Evolutionary conservation across 2,113 vertebrate species (phyloP).

Genomic region (Dasyprocta punctata): DNA sequence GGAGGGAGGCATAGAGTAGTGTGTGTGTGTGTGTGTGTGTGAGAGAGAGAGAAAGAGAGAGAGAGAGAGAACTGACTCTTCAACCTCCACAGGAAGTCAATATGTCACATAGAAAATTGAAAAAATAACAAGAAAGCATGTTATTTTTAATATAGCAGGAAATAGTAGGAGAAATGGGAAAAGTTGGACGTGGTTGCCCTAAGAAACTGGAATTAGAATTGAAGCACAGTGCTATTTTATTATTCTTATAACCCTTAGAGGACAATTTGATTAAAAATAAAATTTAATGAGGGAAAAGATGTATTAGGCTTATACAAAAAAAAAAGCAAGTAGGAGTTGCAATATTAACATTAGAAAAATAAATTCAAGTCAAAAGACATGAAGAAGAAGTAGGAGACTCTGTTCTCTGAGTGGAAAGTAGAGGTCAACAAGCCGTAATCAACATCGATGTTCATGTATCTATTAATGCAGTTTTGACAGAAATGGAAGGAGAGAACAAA

Average conservation of each 20-base stretch:
- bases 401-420: not conserved
- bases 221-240: not conserved
- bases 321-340: not conserved
- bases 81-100: not conserved
- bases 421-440: not conserved
- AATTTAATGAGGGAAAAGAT: conserved; percentile 33
- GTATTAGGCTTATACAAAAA: not conserved
- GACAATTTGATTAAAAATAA: conserved; percentile 37
- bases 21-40: not conserved
- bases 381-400: not conserved
- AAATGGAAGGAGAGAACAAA: not conserved
- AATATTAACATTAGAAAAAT: conserved; percentile 39
- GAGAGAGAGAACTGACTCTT: not conserved
- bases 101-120: not conserved
- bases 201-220: not conserved
- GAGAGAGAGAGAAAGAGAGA: not conserved
- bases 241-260: not conserved
- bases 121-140: conserved; percentile 11
- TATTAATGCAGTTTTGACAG: not conserved
- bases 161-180: not conserved
- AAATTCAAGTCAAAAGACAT: not conserved
- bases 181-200: not conserved
- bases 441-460: not conserved
- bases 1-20: not conserved
- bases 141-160: conserved; percentile 4